Conservation (phyloP, 1,140 invertebrate genomes). For the Lasioglossum albipes region DNA sequence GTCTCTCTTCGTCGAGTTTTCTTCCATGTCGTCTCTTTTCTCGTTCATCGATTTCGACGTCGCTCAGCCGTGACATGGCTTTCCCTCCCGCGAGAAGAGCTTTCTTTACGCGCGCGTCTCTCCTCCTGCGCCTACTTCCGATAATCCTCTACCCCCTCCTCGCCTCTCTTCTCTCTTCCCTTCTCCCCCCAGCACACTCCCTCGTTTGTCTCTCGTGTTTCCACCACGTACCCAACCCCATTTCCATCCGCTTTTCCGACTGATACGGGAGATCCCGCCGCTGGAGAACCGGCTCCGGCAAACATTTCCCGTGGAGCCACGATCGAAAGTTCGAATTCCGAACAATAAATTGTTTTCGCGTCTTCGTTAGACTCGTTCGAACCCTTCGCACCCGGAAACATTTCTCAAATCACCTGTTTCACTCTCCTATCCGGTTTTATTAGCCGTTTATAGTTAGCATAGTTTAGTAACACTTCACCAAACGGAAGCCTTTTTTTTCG, state of each 20-base stretch:
- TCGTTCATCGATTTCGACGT: conserved; percentile 58
- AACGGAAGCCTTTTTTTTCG: too few species aligned
- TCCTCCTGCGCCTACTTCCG: conserved; percentile 29
- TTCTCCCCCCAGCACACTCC: background rate
- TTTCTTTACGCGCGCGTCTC: conserved; percentile 20
- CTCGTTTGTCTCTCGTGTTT: conserved; percentile 18
- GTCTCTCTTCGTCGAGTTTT: background rate
- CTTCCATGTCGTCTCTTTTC: conserved; percentile 1
- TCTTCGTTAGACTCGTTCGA: too few species aligned
- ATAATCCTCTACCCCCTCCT: background rate
- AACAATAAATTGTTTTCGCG: too few species aligned
- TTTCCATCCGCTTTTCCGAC: background rate
- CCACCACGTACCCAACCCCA: background rate
- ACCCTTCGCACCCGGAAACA: too few species aligned
- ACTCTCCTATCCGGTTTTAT: too few species aligned
- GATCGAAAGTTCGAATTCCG: too few species aligned
- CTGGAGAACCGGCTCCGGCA: background rate
- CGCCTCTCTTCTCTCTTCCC: background rate
- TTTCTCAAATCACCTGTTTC: too few species aligned
- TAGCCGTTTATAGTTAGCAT: too few species aligned
- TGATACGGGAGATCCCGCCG: conserved; percentile 12
- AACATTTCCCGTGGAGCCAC: too few species aligned
- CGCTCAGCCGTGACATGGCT: conserved; percentile 60
- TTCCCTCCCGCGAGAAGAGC: conserved; percentile 18
- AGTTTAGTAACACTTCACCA: too few species aligned